Evolutionary conservation across 2,888 invertebrate species (phyloP), one percentile per base, ranked within the genome.

Genomic region (Galerucella pusilla): DNA sequence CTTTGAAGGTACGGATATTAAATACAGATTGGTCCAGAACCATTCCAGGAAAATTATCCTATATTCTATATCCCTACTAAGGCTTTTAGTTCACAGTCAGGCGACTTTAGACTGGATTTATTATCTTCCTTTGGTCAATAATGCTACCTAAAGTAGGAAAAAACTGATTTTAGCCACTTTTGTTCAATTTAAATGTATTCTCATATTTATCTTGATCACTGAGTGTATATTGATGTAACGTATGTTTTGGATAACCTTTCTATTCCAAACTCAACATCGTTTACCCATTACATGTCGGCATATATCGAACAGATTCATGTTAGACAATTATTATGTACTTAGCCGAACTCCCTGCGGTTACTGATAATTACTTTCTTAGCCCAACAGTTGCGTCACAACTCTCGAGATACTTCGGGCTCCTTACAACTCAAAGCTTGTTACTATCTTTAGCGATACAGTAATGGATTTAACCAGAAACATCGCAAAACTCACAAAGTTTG

Each of bases 281-380:
- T 66, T 66, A 1, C 66, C 20, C 46, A 49, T 66, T 25, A 46
- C 46, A 10, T 25, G 12, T 66, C 20, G 25, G 45, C 49, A 49
- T 12, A 46, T 10, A 4, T 35, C 35, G 35, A 35, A 25, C 20
- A 49, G 12, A 66, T 66, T 49, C 25, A 42, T 66, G 49, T 66
- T 12, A 66, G 66, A 49, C 49, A 66, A 66, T 49, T 66, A 66
- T 66, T 66, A 66, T 16, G 12, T 20, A 25, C 49, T 66, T 16
- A 49, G 25, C 46, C 63, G 1, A 66, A 66, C 49, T 49, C 49
- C 46, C 66, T 14, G 52, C 66, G 49, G 49, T 66, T 66, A 49
- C 66, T 45, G 52, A 66, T 66, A 28, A 60, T 20, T 28, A 60
- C 28, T 25, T 11, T 10, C 20, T 12, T 16, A 46, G 11, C 16